phyloP scores from a whole-genome alignment of 2,113 vertebrate species.

The Plecturocebus donacophilus region DNA sequence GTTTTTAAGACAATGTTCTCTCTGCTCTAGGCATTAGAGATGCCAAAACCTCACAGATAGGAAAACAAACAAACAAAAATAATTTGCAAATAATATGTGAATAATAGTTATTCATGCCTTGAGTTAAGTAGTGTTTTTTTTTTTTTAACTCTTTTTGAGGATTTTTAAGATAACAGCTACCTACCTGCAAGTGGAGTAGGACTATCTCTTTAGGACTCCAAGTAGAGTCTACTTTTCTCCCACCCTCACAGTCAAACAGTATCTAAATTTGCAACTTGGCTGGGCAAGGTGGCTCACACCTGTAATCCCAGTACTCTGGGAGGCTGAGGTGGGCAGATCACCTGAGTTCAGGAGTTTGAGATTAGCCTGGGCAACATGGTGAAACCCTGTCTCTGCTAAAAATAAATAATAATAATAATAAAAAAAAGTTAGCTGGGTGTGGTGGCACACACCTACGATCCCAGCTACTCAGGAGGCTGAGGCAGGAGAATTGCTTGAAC shows the following conservation, averaged over 20 bases:
- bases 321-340: too few species aligned
- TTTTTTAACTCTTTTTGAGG: neutral
- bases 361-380: too few species aligned
- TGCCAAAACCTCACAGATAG: neutral
- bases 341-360: too few species aligned
- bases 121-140: neutral
- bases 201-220: neutral
- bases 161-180: neutral
- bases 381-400: too few species aligned
- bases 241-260: neutral
- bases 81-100: slow-evolving; percentile 1
- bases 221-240: neutral
- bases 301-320: too few species aligned
- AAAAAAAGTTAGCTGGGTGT: too few species aligned
- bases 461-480: too few species aligned
- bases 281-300: too few species aligned
- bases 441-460: too few species aligned
- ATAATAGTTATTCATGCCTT: neutral
- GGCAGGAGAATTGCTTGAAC: too few species aligned
- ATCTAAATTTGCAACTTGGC: neutral
- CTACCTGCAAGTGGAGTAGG: neutral
- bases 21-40: neutral
- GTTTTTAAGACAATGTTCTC: neutral
- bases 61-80: slow-evolving; percentile 37
- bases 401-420: too few species aligned